Evolutionary conservation across 23 tunicate species (phyloP), one percentile per base, ranked within the genome.

Genomic region (Phallusia fumigata): DNA sequence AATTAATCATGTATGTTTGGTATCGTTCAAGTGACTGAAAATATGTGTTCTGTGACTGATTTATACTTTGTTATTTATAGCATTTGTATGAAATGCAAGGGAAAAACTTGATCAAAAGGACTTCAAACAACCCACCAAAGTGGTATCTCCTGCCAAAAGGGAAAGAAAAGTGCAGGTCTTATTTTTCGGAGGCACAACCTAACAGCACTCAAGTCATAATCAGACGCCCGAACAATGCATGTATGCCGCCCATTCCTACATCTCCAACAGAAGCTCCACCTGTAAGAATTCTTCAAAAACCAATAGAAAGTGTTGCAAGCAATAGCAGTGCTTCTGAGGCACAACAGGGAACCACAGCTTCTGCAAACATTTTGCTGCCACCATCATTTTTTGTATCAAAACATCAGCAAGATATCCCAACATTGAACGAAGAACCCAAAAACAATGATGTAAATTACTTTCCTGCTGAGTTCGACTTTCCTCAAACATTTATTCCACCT

Each of bases 131-230:
- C 30, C 77, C 77, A 18, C 77, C 77, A 32, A 33, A 74, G 12
- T 74, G 36, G 36, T 32, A 74, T 32, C 22, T 74, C 35, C 77
- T 74, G 5, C 77, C 77, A 3, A 74, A 33, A 19, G 77, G 77
- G 16, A 74, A 58, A 16, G 69, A 58, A 21, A 58, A 24, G 16
- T 58, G 28, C 69, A 58, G 69, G 69, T 58, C 69, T 13, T 58
- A 58, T 58, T 22, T 40, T 10, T 40, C 47, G 47, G 47, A 40
- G 47, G 47, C 8, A 10, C 47, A 40, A 10, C 47, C 47, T 3
- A 40, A 5, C 47, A 40, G 10, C 47, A 40, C 5, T 10, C 47
- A 40, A 40, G 10, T 40, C 47, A 40, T 40, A 10, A n/a, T 10
- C 47, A 40, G 47, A 40, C n/a, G n/a, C n/a, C n/a, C n/a, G 10